Base-by-base conservation (phyloP, 2,113 vertebrate species). In the Sinocyclocheilus rhinocerous region DNA sequence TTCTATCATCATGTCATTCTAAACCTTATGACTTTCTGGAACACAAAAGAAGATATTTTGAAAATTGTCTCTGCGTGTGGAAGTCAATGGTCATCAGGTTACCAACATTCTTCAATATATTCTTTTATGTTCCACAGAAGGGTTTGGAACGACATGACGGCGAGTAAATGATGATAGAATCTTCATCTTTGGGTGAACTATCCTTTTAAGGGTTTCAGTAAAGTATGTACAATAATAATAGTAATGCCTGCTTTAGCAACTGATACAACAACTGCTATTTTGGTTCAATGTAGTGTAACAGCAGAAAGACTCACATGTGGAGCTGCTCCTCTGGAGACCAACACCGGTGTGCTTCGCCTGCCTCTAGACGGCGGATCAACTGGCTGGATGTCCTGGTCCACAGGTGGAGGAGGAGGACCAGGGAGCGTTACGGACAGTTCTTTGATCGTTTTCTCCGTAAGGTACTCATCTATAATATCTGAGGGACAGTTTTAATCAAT, bases 381-480 rank as follows among this genome's bases (percentile, higher is more conserved):
- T 9, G 0, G 8, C 50, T 42, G 84, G 2, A 81, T 13, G 36
- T 84, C 76, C 39, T 83, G 50, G 33, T 88, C 87, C 0, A 26
- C 42, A 22, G 91, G 89, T 72, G 93, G 94, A 8, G 90, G 89
- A 33, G 92, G 92, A 22, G 94, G 94, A 33, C 91, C 86, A 0
- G 94, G 94, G 8, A 95, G 82, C 9, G 1, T 0, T 11, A 45
- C 42, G 42, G 42, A 0, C 0, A 6, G 0, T 0, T 73, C 9
- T 90, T 91, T 2, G 57, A 85, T 20, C 72, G 90, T 91, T 0
- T 95, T 92, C 70, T 92, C 87, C 85, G 90, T 89, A 84, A 95
- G 88, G 50, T 94, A 93, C 81, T 97, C 96, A 0, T 95, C 78
- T 0, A 97, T 95, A 61, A 97, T 92, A 6, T 95, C 97, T 97